Evolutionary conservation across 2,113 vertebrate species (phyloP).

Genomic region (Phylloscopus trochilus): DNA sequence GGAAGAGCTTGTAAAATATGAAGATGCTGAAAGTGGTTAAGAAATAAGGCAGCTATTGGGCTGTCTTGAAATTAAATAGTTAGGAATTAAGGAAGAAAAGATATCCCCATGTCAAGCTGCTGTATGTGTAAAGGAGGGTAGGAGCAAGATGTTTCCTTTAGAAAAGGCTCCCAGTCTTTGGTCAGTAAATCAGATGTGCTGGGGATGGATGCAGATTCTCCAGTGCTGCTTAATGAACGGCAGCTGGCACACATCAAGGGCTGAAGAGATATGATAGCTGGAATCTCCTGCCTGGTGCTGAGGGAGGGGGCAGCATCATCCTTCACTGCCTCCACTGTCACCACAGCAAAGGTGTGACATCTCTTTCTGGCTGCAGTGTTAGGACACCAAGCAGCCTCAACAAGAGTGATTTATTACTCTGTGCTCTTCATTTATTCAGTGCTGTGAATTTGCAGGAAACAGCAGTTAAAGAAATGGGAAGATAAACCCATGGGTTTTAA

Average conservation of each 20-base stretch:
- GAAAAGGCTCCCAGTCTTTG: background rate
- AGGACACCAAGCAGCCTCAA: background rate
- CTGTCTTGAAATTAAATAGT: background rate
- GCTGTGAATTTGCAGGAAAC: background rate
- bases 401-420: background rate
- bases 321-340: background rate
- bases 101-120: background rate
- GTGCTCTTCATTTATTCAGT: background rate
- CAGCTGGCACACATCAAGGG: background rate
- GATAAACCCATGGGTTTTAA: background rate
- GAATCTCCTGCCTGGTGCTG: background rate
- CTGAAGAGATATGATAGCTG: background rate
- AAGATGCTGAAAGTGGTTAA: background rate
- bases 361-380: background rate
- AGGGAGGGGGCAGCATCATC: background rate
- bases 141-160: background rate
- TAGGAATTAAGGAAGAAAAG: background rate
- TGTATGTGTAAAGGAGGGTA: background rate
- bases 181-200: background rate
- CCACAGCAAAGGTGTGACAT: background rate
- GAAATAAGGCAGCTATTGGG: background rate
- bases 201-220: background rate
- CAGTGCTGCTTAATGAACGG: background rate
- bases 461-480: slow-evolving; percentile 21
- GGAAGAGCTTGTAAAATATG: background rate